These are phyloP conservation scores for Drosophila nasuta DNA, from an alignment of 1,140 invertebrate genomes.

Conservation along the genomic window DNA sequence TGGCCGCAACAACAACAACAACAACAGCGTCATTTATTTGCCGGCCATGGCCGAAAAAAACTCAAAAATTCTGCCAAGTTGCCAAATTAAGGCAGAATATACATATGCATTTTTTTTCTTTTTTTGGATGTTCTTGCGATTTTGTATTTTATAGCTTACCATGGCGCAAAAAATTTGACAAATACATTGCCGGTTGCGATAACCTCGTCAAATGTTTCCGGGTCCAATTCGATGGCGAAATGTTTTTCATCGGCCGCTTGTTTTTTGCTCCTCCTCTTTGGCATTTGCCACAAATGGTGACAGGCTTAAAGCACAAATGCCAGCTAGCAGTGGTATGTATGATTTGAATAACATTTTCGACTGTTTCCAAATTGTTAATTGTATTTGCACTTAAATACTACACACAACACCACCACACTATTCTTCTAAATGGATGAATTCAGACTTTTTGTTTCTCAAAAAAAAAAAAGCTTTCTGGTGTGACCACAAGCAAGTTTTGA, in stretches of 20 bases:
- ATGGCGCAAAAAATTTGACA: constrained; percentile 92
- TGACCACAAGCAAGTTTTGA: too few species aligned
- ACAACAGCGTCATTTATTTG: background rate
- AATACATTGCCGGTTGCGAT: constrained; percentile 89
- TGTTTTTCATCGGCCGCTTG: constrained; percentile 54
- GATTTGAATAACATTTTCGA: constrained; percentile 45
- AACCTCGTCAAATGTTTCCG: constrained; percentile 88
- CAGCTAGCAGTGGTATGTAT: constrained; percentile 32
- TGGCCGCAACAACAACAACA: constrained; percentile 9
- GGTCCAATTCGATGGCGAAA: constrained; percentile 62
- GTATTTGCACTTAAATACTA: constrained; percentile 29
- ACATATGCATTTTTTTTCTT: too few species aligned
- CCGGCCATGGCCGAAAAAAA: constrained; percentile 16
- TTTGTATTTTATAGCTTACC: constrained; percentile 85
- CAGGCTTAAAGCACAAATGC: constrained; percentile 34
- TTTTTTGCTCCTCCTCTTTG: constrained; percentile 30
- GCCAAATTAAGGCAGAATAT: background rate
- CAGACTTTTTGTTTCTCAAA: too few species aligned
- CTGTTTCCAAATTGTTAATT: constrained; percentile 16
- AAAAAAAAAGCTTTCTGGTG: too few species aligned
- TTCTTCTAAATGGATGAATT: too few species aligned
- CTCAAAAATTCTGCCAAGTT: constrained; percentile 1
- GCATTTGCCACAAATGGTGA: constrained; percentile 8
- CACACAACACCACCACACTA: background rate
- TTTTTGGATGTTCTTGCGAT: background rate